Evolutionary conservation across 2,888 invertebrate genomes (phyloP), one percentile per base, ranked within the genome.

Genomic region (Oasisia sp.): DNA sequence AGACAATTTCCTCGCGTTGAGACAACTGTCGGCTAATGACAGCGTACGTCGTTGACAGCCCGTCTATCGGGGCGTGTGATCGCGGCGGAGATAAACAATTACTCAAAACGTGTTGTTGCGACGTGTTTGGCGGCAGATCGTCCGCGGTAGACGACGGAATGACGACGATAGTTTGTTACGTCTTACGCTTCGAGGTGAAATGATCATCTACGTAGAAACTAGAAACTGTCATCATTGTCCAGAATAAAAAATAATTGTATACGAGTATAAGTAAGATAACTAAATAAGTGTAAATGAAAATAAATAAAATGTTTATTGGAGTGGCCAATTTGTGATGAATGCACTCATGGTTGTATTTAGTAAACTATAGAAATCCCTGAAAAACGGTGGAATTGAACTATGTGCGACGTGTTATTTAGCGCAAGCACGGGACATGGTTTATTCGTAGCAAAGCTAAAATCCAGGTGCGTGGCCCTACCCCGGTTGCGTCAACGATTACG

Each of bases 1-100:
- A 27, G 74, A 74, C 74, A 27, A 74, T 74, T 74, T 74, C 27
- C 74, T 19, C 19, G 74, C n/a, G 74, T 74, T 19, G 27, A 74
- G n/a, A 74, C 74, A 74, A 74, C 74, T 74, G 74, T 74, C 74
- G 27, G 74, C 27, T 74, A 74, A 74, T 74, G 74, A 74, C 74
- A 74, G 74, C 74, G 27, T 74, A 27, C 74, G 27, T 27, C 74
- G 74, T 74, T 74, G 74, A 74, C 74, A 74, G 74, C 74, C 27
- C 5, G 27, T 27, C 74, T 74, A 19, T 74, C 74, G 7, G 74
- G 27, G 27, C 27, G 3, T 74, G 74, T 74, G 19, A 27, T 74
- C 74, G 14, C 74, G 27, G 19, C n/a, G 74, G 74, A 27, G 74
- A 74, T 74, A 19, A 74, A 74, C 74, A 74, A 27, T 74, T 27